A percentile compares a stretch with the other conserved stretches of the same genome.
These are phyloP conservation scores for Sympetrum striolatum DNA, from an alignment of 2,888 invertebrate species.

Conservation along the genomic window DNA sequence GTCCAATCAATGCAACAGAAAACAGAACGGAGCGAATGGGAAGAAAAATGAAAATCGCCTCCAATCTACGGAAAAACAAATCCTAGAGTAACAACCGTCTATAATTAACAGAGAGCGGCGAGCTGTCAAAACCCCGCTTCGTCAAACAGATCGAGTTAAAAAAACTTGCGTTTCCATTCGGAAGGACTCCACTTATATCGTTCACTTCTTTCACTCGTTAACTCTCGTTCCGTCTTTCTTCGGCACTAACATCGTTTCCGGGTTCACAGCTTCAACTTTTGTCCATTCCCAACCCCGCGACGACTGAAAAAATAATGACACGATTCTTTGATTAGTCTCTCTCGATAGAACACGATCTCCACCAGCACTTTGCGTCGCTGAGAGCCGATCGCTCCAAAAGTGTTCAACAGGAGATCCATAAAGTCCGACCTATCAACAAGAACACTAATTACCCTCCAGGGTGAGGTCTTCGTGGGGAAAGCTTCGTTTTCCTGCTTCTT, in stretches of 20 bases:
- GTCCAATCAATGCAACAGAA: too few relatives aligned
- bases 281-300: neutral
- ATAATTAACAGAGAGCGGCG: too few relatives aligned
- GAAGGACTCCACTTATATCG: neutral
- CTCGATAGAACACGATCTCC: neutral
- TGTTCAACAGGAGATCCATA: neutral
- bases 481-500: slow-evolving; percentile 52
- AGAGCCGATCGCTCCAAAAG: neutral
- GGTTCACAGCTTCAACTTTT: neutral
- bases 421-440: neutral
- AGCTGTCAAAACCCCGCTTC: too few relatives aligned
- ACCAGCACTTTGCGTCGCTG: neutral
- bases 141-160: too few relatives aligned
- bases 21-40: too few relatives aligned
- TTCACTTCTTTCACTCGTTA: neutral
- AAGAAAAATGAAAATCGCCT: too few relatives aligned
- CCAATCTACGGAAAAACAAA: too few relatives aligned
- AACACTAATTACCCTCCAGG: neutral
- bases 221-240: neutral
- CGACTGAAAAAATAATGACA: neutral
- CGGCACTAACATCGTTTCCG: neutral
- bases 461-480: neutral
- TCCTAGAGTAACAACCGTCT: too few relatives aligned
- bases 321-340: neutral
- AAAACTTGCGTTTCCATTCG: neutral